Base-by-base conservation (phyloP, 30 jellyfish, hydroid and myxozoan genomes). In the Aurelia sp. region DNA sequence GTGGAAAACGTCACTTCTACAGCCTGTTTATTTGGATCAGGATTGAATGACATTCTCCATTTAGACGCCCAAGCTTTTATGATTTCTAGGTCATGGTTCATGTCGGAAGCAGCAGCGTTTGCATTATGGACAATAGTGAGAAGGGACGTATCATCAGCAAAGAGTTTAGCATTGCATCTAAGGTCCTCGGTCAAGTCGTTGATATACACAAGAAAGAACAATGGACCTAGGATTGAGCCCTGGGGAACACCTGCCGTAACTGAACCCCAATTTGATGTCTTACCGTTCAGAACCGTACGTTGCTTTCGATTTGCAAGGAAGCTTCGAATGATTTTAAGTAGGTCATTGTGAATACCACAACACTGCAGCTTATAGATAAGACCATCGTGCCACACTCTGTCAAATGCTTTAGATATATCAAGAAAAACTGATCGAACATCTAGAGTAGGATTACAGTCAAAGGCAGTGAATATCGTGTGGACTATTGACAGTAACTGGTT, bases 21-120 rank as follows among this genome's bases (percentile, higher is more conserved):
- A 8, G 91, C 96, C 60, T 86, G 86, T 51, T 86, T 76, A 20
- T 66, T 71, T 20, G 90, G 90, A 53, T 86, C 90, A 75, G 94
- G 74, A 61, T 86, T 74, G 52, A 86, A 75, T 22, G 75, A 78
- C 91, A 76, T 78, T 67, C 79, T 23, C 33, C 33, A 27, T 27
- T 27, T 27, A 27, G 33, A 27, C 33, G 33, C 33, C 33, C 33
- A 27, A 27, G 33, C 33, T 27, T 27, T 27, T 27, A 27, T 27
- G 33, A 27, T 27, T 27, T 27, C 33, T 27, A 27, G 33, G 33
- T 27, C 33, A 27, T 27, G 33, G 33, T 27, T 27, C 33, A 27
- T 27, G 33, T 27, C 33, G 33, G 33, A 27, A 27, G 33, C 33
- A 27, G 33, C 33, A 27, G 33, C 33, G 33, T 27, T 27, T 27